Base-by-base conservation (phyloP, 2,113 vertebrate genomes). In the Aspidoscelis tigris region DNA sequence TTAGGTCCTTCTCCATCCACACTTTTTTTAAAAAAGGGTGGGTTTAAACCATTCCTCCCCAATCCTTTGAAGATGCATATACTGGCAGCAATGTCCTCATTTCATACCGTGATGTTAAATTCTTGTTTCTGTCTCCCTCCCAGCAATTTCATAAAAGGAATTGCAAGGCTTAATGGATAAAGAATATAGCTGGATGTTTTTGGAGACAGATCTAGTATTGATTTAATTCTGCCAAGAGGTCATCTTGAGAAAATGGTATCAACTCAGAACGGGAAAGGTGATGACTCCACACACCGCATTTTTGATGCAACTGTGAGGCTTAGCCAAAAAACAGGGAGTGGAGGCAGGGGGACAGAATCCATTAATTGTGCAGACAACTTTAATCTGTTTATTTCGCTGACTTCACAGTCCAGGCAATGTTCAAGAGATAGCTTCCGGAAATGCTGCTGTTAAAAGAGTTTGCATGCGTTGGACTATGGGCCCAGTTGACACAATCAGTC, bases 111-210 rank as follows among this genome's bases (percentile, higher is more conserved):
- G 81, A 69, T 86, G 80, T 85, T 86, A 83, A 74, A 82, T 87
- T 58, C 78, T 55, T 68, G 78, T 70, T 81, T 80, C 84, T 50
- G 58, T 68, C 72, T 83, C 76, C 84, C 68, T 76, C 81, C 85
- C 12, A 66, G 73, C 77, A 14, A 91, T 94, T 94, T 94, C 79
- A 71, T 93, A 88, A 91, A 89, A 92, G 92, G 83, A 91, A 33
- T 73, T 80, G 74, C 82, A 80, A 77, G 53, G 33, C 81, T 87
- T 93, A 84, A 87, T 90, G 83, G 83, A 77, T 92, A 83, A 85
- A 83, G 85, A 87, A 86, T 89, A 87, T 20, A 87, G 61, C 22
- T n/a, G 9, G 81, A 21, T 9, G n/a, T 90, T 85, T 79, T 91
- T 88, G 81, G 65, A 90, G 89, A 88, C 18, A 50, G 81, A 92